Evolutionary conservation across 2,797 vertebrate species (phyloP).

Genomic region (Chloroceryle amazona): DNA sequence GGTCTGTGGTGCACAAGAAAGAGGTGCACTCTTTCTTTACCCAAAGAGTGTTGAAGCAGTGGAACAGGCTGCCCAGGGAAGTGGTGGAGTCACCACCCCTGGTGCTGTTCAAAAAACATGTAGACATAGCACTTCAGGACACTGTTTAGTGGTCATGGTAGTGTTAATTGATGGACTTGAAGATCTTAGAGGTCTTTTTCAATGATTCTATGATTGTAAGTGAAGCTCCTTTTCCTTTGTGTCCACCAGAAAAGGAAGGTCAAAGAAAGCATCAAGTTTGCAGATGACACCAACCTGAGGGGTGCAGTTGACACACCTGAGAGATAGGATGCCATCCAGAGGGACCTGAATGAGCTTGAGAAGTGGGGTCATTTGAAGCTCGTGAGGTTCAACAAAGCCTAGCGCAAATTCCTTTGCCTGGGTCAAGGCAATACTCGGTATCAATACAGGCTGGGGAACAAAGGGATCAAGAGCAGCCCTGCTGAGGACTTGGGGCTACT

Average conservation of each 20-base stretch:
- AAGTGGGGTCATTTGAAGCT: neutral
- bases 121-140: too few species aligned
- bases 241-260: neutral
- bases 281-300: neutral
- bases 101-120: too few species aligned
- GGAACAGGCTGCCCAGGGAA: too few species aligned
- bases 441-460: neutral
- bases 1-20: accelerated
- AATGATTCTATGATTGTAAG: too few species aligned
- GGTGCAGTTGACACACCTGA: neutral
- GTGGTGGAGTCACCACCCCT: too few species aligned
- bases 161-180: too few species aligned
- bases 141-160: too few species aligned
- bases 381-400: neutral
- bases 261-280: neutral
- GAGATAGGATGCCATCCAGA: neutral
- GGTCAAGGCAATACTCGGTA: too few species aligned
- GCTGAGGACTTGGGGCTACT: neutral
- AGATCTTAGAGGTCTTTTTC: too few species aligned
- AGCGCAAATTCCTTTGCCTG: neutral
- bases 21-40: too few species aligned
- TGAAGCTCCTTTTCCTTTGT: neutral
- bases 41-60: too few species aligned
- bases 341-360: neutral
- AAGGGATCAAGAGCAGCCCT: neutral